These are phyloP conservation scores for Piaya cayana DNA, from an alignment of 2,113 vertebrate genomes.

Conservation along the genomic window DNA sequence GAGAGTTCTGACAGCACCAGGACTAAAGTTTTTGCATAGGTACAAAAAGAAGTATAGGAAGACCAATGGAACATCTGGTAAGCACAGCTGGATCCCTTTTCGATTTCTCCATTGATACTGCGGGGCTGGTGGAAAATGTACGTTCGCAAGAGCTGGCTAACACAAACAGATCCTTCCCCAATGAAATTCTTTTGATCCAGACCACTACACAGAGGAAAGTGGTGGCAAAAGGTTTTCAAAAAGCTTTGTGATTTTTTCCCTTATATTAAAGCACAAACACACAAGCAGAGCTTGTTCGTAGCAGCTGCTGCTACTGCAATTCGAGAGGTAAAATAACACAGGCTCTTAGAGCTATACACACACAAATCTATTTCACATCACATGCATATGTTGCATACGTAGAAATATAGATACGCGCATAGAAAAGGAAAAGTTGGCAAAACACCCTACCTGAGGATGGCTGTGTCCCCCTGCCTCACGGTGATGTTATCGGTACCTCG, in stretches of 20 bases:
- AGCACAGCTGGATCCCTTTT: constrained; percentile 46
- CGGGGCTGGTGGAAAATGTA: not conserved
- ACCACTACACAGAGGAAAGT: not conserved
- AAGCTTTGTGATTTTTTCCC: not conserved
- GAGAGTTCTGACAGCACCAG: constrained; percentile 24
- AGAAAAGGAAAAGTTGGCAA: constrained; percentile 60
- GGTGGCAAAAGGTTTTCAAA: not conserved
- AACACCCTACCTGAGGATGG: constrained; percentile 93
- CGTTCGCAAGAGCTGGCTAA: not conserved
- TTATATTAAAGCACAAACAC: not conserved
- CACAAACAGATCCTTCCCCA: not conserved
- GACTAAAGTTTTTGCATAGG: constrained; percentile 54
- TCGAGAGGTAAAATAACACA: constrained; percentile 17
- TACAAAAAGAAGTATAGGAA: not conserved
- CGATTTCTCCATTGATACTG: constrained; percentile 24
- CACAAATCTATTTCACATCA: not conserved
- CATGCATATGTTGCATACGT: not conserved
- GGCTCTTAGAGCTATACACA: not conserved
- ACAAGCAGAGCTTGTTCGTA: not conserved
- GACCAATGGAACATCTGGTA: constrained; percentile 56
- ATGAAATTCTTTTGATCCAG: constrained; percentile 18
- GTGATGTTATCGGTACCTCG: constrained; percentile 99
- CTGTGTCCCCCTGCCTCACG: constrained; percentile 98
- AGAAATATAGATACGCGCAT: not conserved
- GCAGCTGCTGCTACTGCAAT: constrained; percentile 12